Base-by-base conservation (phyloP, 2,888 invertebrate genomes). In the Diploptera punctata region DNA sequence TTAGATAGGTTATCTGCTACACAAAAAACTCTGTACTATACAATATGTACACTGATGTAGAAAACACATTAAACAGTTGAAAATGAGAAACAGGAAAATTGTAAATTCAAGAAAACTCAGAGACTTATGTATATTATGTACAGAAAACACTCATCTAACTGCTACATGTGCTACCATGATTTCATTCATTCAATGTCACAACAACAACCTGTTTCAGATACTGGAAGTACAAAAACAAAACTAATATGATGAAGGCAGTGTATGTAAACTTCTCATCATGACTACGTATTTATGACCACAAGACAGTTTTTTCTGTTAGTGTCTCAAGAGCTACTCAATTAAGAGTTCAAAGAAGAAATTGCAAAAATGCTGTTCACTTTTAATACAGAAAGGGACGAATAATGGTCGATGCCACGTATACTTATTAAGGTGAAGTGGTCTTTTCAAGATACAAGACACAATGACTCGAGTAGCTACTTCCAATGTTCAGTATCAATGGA, bases 391-490 rank as follows among this genome's bases (percentile, higher is more conserved):
- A 1, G 24, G 24, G 24, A 24, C 24, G 3, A 38, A 61, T 38
- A 1, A 57, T 38, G 33, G 33, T 10, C 21, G 3, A 4, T 60
- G 31, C 18, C 31, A 60, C 13, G 31, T 31, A 3, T 61, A 18
- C 38, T 18, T 19, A 16, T 62, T 49, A 62, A 7, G 65, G 68
- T 24, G 60, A 68, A 29, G 61, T 54, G 26, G 19, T 26, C 26
- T 70, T 70, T 16, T 92, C 88, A 79, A 90, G 85, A 81, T 88
- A 88, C 79, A 90, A 84, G 78, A 89, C 85, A 85, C 88, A 89
- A 81, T 89, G 88, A 81, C 89, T 89, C 80, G 88, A 89, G 82
- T 90, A 89, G 77, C 88, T 88, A 82, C 89, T 89, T 79, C 89
- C 89, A 78, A 89, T 83, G 76, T 87, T 88, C 82, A 89, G 77